A percentile compares a stretch with the other conserved stretches of the same genome.
Conservation (phyloP, 2,797 vertebrate species). For the Molossus alvarezi region DNA sequence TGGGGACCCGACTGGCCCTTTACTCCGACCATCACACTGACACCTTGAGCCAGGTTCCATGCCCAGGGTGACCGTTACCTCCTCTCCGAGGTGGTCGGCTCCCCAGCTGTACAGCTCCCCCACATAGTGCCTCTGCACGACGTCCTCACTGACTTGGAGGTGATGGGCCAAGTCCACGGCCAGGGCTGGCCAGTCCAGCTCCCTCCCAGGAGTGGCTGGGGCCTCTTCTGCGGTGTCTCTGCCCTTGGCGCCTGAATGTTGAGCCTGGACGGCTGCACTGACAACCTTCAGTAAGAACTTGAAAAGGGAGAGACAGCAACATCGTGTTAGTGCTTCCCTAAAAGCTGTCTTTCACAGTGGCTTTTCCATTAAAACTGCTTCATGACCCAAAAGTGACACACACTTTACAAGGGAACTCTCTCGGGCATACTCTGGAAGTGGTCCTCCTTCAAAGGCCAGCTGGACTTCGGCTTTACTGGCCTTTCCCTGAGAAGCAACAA, state of each 20-base stretch:
- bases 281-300: constrained; percentile 96
- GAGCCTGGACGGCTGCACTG: constrained; percentile 93
- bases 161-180: constrained; percentile 94
- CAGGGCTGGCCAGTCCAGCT: constrained; percentile 94
- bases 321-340: neutral
- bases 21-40: neutral
- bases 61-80: constrained; percentile 89
- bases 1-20: neutral
- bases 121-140: constrained; percentile 95
- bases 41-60: neutral
- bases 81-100: constrained; percentile 95
- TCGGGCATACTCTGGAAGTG: neutral
- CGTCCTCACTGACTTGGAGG: constrained; percentile 96
- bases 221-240: constrained; percentile 80
- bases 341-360: neutral
- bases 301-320: constrained; percentile 30
- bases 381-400: neutral
- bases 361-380: neutral
- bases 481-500: neutral
- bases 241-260: constrained; percentile 86
- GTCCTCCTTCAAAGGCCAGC: neutral
- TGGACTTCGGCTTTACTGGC: neutral
- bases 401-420: neutral
- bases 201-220: constrained; percentile 84
- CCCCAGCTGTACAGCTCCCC: constrained; percentile 97